A percentile compares a stretch with the other conserved stretches of the same genome.
phyloP scores from a whole-genome alignment of 2,113 vertebrate genomes.

The Hyla sarda region DNA sequence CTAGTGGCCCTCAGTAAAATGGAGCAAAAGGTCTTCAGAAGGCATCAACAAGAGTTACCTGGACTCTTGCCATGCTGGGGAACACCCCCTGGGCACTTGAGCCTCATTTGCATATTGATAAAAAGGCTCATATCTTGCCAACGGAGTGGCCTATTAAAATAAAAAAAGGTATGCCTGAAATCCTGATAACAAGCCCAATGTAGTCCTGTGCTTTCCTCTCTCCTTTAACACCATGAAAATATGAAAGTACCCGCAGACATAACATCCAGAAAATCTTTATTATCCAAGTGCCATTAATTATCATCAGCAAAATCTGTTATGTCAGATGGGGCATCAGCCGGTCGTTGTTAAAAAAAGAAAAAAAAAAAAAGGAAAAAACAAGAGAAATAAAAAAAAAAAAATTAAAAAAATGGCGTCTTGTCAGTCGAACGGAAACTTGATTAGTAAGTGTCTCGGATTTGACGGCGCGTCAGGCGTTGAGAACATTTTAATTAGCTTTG shows the following conservation, averaged over 20 bases:
- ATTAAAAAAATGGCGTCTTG: neutral
- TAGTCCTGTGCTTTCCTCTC: too few relatives aligned
- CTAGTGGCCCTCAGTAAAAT: too few relatives aligned
- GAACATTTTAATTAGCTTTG: constrained; percentile 56
- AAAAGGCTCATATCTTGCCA: too few relatives aligned
- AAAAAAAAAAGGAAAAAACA: neutral
- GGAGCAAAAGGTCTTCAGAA: too few relatives aligned
- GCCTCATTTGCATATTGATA: too few relatives aligned
- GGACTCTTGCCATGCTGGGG: too few relatives aligned
- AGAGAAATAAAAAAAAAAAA: neutral
- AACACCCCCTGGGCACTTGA: too few relatives aligned
- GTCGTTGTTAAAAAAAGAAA: neutral
- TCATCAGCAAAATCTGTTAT: constrained; percentile 21
- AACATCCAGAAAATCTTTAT: neutral
- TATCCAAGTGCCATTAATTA: constrained; percentile 21
- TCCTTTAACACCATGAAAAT: neutral
- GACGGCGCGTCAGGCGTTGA: constrained; percentile 17
- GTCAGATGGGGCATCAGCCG: constrained; percentile 33
- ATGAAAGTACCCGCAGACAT: neutral
- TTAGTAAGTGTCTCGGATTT: constrained; percentile 19
- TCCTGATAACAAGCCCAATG: too few relatives aligned
- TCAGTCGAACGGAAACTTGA: constrained; percentile 19
- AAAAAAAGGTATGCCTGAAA: too few relatives aligned
- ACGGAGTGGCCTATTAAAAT: too few relatives aligned
- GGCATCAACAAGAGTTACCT: too few relatives aligned